Conservation (phyloP, 2,888 invertebrate species). For the Zygothrica quintamaculata region DNA sequence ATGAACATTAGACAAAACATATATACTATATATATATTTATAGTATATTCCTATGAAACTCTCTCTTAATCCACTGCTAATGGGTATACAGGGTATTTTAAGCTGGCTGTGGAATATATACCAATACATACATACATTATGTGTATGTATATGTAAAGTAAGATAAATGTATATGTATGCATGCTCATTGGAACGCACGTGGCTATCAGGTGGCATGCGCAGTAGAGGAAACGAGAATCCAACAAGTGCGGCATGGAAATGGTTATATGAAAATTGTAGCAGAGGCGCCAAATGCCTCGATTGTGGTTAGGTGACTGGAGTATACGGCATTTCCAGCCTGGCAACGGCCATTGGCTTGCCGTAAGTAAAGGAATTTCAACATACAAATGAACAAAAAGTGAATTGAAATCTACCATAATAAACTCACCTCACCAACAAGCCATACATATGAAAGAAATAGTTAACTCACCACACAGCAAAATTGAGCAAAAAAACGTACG, state of each 20-base stretch:
- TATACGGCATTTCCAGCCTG: conserved; percentile 45
- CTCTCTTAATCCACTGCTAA: no score
- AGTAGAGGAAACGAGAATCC: conserved; percentile 59
- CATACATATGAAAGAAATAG: no score
- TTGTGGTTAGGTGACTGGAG: conserved; percentile 19
- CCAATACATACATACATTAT: conserved; percentile 1
- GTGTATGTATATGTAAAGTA: neutral
- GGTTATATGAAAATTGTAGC: conserved; percentile 1
- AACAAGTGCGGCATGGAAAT: conserved; percentile 79
- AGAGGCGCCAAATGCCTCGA: conserved; percentile 28
- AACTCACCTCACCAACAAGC: conserved; percentile 19
- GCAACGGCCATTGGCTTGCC: conserved; percentile 11
- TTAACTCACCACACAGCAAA: conserved; percentile 21
- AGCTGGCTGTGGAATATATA: neutral
- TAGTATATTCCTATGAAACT: no score
- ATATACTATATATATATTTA: no score
- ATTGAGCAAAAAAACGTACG: neutral
- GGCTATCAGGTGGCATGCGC: conserved; percentile 68
- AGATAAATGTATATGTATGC: conserved; percentile 9
- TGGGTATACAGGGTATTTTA: conserved; percentile 8
- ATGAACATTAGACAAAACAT: no score
- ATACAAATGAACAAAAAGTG: conserved; percentile 18
- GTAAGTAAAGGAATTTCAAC: conserved; percentile 55
- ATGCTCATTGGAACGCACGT: conserved; percentile 52
- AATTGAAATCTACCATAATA: neutral